These are phyloP conservation scores for Tanypteryx hageni DNA, from an alignment of 2,888 invertebrate genomes.

Conservation along the genomic window DNA sequence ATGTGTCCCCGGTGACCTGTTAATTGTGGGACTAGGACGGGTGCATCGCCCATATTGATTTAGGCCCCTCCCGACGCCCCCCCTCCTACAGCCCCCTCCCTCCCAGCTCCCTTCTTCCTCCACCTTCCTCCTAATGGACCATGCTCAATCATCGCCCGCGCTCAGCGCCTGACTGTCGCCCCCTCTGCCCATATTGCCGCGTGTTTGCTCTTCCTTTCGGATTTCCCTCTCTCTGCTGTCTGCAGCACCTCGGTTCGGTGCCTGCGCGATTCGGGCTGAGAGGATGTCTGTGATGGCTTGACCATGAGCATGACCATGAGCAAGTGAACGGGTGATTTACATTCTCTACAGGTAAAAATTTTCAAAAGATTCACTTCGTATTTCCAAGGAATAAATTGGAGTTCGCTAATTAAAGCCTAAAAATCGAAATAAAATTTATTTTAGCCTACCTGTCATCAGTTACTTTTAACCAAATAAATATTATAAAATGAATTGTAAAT, in stretches of 20 bases:
- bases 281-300: not conserved
- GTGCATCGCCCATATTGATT: slow-evolving; percentile 15
- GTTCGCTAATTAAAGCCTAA: no score
- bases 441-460: no score
- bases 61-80: not conserved
- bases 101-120: not conserved
- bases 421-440: no score
- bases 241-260: slow-evolving; percentile 2
- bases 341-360: not conserved
- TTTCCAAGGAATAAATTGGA: no score
- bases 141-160: slow-evolving; percentile 54
- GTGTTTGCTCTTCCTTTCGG: slow-evolving; percentile 14
- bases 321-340: no score
- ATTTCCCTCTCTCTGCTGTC: not conserved
- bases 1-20: slow-evolving; percentile 19
- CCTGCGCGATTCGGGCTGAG: not conserved
- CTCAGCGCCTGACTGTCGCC: slow-evolving; percentile 21
- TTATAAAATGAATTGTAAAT: no score
- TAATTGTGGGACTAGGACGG: slow-evolving; percentile 4
- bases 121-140: slow-evolving; percentile 36
- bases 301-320: no score
- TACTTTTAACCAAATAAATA: no score
- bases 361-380: no score
- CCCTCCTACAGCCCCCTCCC: no score
- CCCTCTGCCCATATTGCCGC: slow-evolving; percentile 39